Conservation (phyloP, 2,797 vertebrate genomes). For the Lophotriccus pileatus region DNA sequence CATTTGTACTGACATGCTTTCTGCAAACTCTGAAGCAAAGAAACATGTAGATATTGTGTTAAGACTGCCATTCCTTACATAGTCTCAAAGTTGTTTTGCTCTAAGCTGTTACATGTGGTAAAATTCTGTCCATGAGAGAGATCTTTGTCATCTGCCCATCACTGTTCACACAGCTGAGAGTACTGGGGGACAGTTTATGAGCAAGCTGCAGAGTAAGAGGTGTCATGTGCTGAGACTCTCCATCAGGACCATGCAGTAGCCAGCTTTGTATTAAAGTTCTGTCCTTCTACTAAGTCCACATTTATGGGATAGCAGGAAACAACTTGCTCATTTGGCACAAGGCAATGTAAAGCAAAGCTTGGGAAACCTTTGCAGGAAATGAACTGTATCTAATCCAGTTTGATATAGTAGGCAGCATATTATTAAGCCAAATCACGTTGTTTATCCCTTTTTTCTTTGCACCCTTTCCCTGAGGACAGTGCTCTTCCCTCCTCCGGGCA, state of each 20-base stretch:
- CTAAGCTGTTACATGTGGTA: not conserved
- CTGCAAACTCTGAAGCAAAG: not conserved
- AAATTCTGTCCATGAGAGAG: not conserved
- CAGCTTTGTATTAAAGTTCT: not conserved
- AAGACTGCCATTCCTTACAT: not conserved
- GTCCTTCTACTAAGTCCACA: not conserved
- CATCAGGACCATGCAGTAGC: not conserved
- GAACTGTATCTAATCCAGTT: constrained; percentile 50
- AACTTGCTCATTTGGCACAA: not conserved
- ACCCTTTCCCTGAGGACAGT: not conserved
- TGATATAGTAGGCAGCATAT: constrained; percentile 5
- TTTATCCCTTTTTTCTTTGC: constrained; percentile 23
- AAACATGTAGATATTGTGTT: not conserved
- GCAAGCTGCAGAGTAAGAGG: not conserved
- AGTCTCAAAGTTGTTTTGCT: not conserved
- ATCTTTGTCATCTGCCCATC: not conserved
- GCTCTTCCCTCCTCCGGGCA: not conserved
- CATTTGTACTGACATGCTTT: not conserved
- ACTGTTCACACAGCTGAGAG: not conserved
- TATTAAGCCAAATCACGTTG: constrained; percentile 31
- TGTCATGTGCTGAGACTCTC: not conserved
- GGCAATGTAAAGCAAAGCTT: not conserved
- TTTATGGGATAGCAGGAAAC: not conserved
- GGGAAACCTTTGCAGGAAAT: constrained; percentile 29
- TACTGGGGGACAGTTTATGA: not conserved